Conservation (phyloP, 2,797 vertebrate genomes). For the Pelobates cultripes region DNA sequence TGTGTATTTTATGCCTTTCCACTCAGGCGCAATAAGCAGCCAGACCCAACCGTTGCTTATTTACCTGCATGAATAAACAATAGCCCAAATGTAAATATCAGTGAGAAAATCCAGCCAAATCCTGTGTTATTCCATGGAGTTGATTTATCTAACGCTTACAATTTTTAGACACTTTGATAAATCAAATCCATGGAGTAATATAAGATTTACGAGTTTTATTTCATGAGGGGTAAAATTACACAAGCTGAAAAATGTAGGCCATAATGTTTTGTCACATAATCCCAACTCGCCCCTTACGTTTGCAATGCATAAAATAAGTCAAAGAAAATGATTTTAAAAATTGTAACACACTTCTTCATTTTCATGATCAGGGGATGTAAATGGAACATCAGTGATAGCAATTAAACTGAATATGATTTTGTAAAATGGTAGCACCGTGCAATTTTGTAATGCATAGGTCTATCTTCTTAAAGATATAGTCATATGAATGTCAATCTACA, state of each 20-base stretch:
- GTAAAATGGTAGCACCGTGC: no score
- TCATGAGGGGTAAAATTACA: not conserved
- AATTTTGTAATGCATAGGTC: no score
- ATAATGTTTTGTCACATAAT: not conserved
- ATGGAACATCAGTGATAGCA: not conserved
- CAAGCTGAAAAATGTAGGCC: conserved; percentile 4
- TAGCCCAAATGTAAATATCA: not conserved
- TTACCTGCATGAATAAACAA: not conserved
- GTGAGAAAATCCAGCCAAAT: not conserved
- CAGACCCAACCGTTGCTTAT: not conserved
- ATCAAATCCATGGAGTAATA: not conserved
- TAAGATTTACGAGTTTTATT: not conserved
- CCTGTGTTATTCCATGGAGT: not conserved
- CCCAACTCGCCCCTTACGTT: not conserved
- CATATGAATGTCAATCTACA: no score
- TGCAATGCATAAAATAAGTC: not conserved
- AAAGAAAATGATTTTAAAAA: not conserved
- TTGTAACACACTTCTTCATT: not conserved
- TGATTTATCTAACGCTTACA: not conserved
- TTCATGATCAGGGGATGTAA: not conserved
- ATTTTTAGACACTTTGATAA: conserved; percentile 1
- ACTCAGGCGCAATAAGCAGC: not conserved
- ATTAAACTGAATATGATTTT: not conserved
- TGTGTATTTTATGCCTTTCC: not conserved
- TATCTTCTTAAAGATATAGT: no score